Evolutionary conservation across 1,140 invertebrate genomes (phyloP), one percentile per base, ranked within the genome.

Genomic region (Drosophila rufa): DNA sequence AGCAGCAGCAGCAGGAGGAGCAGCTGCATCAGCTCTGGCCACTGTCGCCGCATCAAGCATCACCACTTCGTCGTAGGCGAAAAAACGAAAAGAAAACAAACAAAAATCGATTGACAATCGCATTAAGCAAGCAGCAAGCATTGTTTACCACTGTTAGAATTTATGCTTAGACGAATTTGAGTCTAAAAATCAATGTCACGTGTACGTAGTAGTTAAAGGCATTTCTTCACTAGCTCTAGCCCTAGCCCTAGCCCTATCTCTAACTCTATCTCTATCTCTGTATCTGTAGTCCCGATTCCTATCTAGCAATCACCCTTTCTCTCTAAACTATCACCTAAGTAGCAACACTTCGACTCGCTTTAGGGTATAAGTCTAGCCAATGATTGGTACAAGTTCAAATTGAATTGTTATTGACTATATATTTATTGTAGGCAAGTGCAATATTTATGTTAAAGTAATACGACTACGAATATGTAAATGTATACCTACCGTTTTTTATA

Each of bases 341-440:
- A 79, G 75, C 53, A 46, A 76, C 74, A 77, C 62, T 78, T 73
- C 19, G 51, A 68, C 67, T 82, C 68, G 65, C 84, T 73, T 53
- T 75, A 68, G 81, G 48, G 27, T 59, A 38, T 65, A 75, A 86
- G 75, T 79, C 74, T 77, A 83, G 69, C 67, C 79, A 61, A 70
- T 46, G 43, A 84, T 78, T 83, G 80, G 75, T 80, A 68, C 53
- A 89, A 87, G 84, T 87, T 87, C 84, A 87, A 89, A 87, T 81
- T 79, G 85, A 90, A 87, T 90, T 87, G 84, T 87, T 87, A 87
- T 84, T 75, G 79, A 84, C 84, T 74, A 69, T 56, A 56, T 56
- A 56, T 51, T 38, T 55, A 55, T 68, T 74, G 80, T 90, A 87
- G 77, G 53, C 66, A 87, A 78, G 66, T 80, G 80, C 80, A 89